Percentiles rank a stretch among this genome's conserved stretches.
Evolutionary conservation across 2,113 vertebrate species (phyloP).

Genomic region (Microtus pennsylvanicus): DNA sequence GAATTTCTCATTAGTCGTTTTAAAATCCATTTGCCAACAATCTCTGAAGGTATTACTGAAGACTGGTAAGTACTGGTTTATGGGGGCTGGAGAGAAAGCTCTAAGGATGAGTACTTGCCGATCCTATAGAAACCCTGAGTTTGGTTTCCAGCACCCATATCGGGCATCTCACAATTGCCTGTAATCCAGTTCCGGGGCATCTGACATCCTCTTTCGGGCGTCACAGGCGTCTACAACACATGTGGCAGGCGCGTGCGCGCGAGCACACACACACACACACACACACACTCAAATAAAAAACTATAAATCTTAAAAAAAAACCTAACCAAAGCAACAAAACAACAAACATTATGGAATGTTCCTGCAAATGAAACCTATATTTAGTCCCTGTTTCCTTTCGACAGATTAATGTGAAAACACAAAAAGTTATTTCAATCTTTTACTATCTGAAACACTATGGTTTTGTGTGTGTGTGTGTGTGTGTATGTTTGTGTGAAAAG

Average conservation of each 20-base stretch:
- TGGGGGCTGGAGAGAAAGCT: not conserved
- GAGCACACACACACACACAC: not conserved
- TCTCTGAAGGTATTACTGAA: constrained; percentile 50
- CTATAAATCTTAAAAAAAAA: not conserved
- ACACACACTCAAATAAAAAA: not conserved
- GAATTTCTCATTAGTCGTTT: constrained; percentile 66
- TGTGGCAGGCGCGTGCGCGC: no score
- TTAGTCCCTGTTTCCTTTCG: constrained; percentile 71
- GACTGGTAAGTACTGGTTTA: constrained; percentile 13
- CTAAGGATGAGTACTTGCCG: not conserved
- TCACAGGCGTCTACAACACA: not conserved
- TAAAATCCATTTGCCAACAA: constrained; percentile 34
- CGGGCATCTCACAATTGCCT: not conserved
- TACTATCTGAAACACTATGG: constrained; percentile 53
- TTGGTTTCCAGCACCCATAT: not conserved
- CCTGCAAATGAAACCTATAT: constrained; percentile 50
- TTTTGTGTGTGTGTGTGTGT: no score
- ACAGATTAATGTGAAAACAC: constrained; percentile 53
- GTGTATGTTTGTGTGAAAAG: constrained; percentile 46
- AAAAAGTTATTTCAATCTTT: constrained; percentile 54
- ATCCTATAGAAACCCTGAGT: not conserved
- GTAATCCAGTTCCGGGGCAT: not conserved
- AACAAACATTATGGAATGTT: constrained; percentile 38
- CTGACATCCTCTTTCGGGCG: not conserved
- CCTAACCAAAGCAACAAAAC: not conserved